Evolutionary conservation across 30 jellyfish, hydroid and myxozoan genomes (phyloP).

Genomic region (Pelagia noctiluca): DNA sequence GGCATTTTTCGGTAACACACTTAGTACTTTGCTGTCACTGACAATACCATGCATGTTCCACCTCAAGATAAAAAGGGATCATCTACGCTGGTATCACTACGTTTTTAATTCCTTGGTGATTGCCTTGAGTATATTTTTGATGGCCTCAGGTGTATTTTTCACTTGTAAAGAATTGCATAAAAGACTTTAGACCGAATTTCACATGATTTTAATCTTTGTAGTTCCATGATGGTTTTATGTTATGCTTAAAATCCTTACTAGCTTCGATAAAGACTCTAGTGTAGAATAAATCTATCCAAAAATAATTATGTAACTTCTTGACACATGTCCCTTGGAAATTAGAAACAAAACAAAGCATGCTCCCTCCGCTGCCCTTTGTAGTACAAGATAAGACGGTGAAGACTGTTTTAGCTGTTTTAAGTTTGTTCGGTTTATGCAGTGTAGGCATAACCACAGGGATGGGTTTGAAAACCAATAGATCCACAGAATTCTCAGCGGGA

Average conservation of each 20-base stretch:
- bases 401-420: no score
- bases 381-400: no score
- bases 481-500: no score
- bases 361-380: no score
- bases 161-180: constrained; percentile 59
- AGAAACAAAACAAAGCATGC: background rate
- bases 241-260: background rate
- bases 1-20: constrained; percentile 87
- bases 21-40: constrained; percentile 68
- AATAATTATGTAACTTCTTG: background rate
- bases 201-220: background rate
- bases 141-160: constrained; percentile 68
- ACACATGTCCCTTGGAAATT: background rate
- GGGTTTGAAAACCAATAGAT: no score
- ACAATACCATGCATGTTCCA: constrained; percentile 87
- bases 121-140: constrained; percentile 42
- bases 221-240: background rate
- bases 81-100: constrained; percentile 73
- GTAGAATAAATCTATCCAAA: background rate
- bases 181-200: background rate
- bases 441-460: no score
- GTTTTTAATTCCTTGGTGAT: constrained; percentile 56
- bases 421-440: no score
- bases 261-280: background rate
- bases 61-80: constrained; percentile 61